These are phyloP conservation scores for Drosophila eugracilis DNA, from an alignment of 1,140 invertebrate species.

Conservation along the genomic window DNA sequence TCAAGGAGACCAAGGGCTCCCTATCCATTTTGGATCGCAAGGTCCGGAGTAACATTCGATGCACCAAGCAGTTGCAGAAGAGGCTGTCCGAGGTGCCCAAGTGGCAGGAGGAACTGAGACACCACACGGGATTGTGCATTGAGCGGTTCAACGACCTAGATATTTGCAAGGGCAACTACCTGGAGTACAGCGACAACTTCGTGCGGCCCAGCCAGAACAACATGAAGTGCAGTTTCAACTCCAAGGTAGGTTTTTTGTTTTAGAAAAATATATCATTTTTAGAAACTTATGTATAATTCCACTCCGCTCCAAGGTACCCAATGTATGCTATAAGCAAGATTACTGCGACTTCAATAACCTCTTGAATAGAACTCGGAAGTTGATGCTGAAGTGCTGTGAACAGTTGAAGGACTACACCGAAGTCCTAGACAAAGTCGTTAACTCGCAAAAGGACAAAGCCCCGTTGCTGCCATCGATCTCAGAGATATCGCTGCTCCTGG, in stretches of 20 bases:
- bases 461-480: not conserved
- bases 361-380: not conserved
- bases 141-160: conserved; percentile 24
- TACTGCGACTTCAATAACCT: not conserved
- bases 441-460: fast-evolving
- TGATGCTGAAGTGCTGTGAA: not conserved
- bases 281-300: not conserved
- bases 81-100: conserved; percentile 3
- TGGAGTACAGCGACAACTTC: conserved; percentile 1
- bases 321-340: not conserved
- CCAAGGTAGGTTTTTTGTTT: not conserved
- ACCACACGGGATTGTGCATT: conserved; percentile 8
- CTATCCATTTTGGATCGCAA: not conserved
- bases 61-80: not conserved
- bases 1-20: conserved; percentile 1
- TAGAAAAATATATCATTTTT: not conserved
- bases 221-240: not conserved
- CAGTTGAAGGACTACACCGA: not conserved
- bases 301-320: not conserved
- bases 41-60: not conserved
- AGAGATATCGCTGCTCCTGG: not conserved
- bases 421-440: not conserved
- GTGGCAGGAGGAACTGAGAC: conserved; percentile 8
- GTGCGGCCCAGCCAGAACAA: not conserved
- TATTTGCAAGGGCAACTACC: not conserved